Evolutionary conservation across 2,888 invertebrate genomes (phyloP).

Genomic region (Chymomyza amoena): DNA sequence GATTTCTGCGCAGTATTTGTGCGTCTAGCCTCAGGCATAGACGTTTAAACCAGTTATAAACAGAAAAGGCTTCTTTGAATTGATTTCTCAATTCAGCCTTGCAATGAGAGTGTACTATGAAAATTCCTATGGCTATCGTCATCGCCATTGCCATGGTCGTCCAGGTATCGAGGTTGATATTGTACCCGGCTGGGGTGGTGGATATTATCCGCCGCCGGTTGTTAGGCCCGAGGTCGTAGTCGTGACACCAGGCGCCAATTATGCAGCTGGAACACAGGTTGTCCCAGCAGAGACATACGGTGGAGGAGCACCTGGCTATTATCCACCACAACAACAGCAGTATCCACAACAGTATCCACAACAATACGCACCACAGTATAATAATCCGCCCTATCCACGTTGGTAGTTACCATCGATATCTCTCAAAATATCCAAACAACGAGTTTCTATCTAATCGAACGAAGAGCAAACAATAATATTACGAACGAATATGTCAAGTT

Average conservation of each 20-base stretch:
- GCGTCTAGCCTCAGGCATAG: constrained; percentile 22
- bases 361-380: constrained; percentile 41
- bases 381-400: constrained; percentile 47
- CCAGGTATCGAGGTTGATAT: constrained; percentile 73
- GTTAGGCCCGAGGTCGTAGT: constrained; percentile 60
- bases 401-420: constrained; percentile 28
- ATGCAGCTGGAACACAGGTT: constrained; percentile 41
- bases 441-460: not conserved
- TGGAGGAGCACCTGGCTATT: constrained; percentile 41
- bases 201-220: constrained; percentile 61
- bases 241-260: constrained; percentile 49
- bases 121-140: constrained; percentile 60
- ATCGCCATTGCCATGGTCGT: constrained; percentile 66
- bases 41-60: not conserved
- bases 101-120: constrained; percentile 62
- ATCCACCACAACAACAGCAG: constrained; percentile 52
- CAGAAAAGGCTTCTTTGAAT: not conserved
- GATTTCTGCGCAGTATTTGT: not conserved
- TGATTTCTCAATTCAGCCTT: not conserved
- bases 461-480: not conserved
- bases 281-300: constrained; percentile 51
- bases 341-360: constrained; percentile 48
- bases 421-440: not conserved
- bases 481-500: not conserved
- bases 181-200: constrained; percentile 59